Conservation (phyloP, 2,113 vertebrate species). For the Proterorhinus semilunaris region DNA sequence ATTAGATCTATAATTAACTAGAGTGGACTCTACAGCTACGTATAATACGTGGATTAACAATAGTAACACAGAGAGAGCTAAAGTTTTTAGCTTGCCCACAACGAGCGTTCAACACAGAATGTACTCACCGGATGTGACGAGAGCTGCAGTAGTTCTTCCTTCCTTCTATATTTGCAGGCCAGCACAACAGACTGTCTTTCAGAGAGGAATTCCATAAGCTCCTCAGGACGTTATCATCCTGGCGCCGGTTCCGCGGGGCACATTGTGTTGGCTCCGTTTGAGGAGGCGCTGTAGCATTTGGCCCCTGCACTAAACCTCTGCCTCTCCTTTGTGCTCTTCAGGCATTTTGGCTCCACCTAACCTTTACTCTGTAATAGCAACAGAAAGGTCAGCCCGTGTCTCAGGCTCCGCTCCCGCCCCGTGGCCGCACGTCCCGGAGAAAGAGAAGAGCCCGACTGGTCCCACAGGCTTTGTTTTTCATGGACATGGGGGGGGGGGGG, state of each 20-base stretch:
- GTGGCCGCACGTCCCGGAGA: slow-evolving; percentile 30
- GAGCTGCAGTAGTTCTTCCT: too few relatives aligned
- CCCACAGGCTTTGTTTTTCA: too few relatives aligned
- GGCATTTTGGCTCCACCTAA: slow-evolving; percentile 33
- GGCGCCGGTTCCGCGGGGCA: background rate
- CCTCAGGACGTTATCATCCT: background rate
- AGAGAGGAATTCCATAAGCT: background rate
- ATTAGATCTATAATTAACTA: too few relatives aligned
- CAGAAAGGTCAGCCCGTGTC: slow-evolving; percentile 61
- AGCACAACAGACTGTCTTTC: background rate
- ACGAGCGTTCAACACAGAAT: too few relatives aligned
- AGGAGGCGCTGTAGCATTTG: background rate
- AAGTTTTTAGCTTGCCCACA: too few relatives aligned
- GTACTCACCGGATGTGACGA: too few relatives aligned
- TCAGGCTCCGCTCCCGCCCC: slow-evolving; percentile 38
- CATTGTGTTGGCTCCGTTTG: background rate
- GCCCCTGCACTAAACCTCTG: background rate
- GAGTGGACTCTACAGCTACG: too few relatives aligned
- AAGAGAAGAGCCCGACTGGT: background rate
- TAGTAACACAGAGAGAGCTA: too few relatives aligned
- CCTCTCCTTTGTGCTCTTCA: background rate
- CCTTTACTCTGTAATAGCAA: slow-evolving; percentile 56
- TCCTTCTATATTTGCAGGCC: too few relatives aligned
- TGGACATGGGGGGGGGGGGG: too few relatives aligned
- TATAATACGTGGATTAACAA: too few relatives aligned